Conservation (phyloP, 2,888 invertebrate species). For the Xanthia togata region DNA sequence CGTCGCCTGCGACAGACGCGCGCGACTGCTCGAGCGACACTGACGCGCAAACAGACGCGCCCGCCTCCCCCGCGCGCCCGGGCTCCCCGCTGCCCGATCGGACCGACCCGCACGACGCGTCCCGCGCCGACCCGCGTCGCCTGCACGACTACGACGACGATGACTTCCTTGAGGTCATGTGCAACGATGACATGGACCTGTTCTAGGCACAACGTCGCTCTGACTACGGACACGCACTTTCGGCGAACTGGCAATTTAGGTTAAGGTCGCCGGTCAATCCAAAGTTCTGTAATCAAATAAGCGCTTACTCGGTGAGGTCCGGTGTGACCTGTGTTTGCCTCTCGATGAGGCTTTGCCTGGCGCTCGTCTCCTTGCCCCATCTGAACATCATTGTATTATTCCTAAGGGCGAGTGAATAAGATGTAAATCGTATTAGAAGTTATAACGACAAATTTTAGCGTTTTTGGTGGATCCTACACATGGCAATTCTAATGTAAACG, state of each 20-base stretch:
- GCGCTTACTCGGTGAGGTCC: slow-evolving; percentile 26
- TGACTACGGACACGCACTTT: slow-evolving; percentile 11
- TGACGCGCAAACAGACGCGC: slow-evolving; percentile 78
- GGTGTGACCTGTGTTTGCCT: slow-evolving; percentile 26
- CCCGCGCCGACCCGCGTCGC: slow-evolving; percentile 74
- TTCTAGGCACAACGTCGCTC: slow-evolving; percentile 83
- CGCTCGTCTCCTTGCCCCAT: slow-evolving; percentile 54
- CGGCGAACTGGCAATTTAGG: slow-evolving; percentile 47
- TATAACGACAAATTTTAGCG: slow-evolving; percentile 25
- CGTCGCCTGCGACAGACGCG: slow-evolving; percentile 94
- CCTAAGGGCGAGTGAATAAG: slow-evolving; percentile 39
- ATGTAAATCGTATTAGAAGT: slow-evolving; percentile 41
- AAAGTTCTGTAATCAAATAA: slow-evolving; percentile 58
- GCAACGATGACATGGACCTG: slow-evolving; percentile 93
- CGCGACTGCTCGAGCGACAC: slow-evolving; percentile 92
- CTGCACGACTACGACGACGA: slow-evolving; percentile 90
- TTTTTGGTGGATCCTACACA: slow-evolving; percentile 37
- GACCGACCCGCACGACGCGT: slow-evolving; percentile 59
- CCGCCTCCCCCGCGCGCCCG: slow-evolving; percentile 55
- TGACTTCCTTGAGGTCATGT: slow-evolving; percentile 93
- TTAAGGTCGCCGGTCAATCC: slow-evolving; percentile 46
- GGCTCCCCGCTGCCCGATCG: slow-evolving; percentile 38
- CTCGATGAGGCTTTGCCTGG: slow-evolving; percentile 41
- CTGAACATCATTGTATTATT: slow-evolving; percentile 38
- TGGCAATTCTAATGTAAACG: slow-evolving; percentile 48